A percentile compares a stretch with the other conserved stretches of the same genome.
These are phyloP conservation scores for Cynopterus brachyotis DNA, from an alignment of 2,113 vertebrate species.

Conservation along the genomic window DNA sequence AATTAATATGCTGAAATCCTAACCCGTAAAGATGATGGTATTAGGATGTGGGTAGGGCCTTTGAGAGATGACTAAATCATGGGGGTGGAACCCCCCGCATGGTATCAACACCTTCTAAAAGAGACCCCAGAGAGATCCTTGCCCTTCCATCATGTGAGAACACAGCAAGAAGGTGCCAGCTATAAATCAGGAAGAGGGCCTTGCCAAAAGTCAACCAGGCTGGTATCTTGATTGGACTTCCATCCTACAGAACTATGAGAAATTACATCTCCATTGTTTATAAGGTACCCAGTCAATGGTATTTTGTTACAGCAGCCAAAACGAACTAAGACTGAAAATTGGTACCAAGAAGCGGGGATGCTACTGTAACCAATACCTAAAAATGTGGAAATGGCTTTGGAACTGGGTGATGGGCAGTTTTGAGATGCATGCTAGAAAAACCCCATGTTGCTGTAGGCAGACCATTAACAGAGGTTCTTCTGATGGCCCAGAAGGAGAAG, in stretches of 20 bases:
- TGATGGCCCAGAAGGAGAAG: background rate
- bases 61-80: background rate
- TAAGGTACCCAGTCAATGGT: background rate
- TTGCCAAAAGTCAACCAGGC: background rate
- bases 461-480: background rate
- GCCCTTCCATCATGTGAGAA: background rate
- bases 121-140: background rate
- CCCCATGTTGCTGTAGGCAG: background rate
- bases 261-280: background rate
- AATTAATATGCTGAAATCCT: background rate
- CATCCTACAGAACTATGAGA: background rate
- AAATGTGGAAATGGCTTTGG: background rate
- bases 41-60: background rate
- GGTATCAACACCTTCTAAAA: background rate
- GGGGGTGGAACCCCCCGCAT: background rate
- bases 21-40: background rate
- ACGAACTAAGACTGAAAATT: background rate
- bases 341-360: background rate
- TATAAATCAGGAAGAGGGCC: background rate
- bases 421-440: background rate
- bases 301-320: background rate
- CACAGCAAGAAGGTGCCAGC: background rate
- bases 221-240: background rate
- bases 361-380: background rate
- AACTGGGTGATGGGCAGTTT: background rate